Conservation (phyloP, 2,113 vertebrate species). For the Hippocampus barbouri region DNA sequence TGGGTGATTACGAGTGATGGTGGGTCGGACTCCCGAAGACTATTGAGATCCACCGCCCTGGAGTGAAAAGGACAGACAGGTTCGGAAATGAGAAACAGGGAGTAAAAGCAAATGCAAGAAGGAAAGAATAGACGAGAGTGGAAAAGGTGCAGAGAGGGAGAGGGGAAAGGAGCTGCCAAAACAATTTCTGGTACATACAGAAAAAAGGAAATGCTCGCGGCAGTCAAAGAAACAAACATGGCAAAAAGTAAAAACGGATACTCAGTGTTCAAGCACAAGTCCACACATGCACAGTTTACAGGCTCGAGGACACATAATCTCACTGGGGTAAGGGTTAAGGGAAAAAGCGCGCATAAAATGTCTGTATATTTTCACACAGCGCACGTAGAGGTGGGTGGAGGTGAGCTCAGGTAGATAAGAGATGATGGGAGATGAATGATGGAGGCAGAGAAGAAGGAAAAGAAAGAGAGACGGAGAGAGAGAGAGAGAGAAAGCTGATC, state of each 20-base stretch:
- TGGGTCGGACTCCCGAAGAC: not conserved
- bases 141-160: constrained; percentile 4
- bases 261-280: not conserved
- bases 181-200: constrained; percentile 31
- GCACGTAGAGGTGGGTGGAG: constrained; percentile 6
- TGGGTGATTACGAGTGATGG: not conserved
- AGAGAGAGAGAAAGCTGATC: constrained; percentile 2
- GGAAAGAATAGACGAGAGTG: not conserved
- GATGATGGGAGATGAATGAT: constrained; percentile 29
- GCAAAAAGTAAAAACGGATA: constrained; percentile 20
- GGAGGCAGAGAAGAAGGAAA: constrained; percentile 1
- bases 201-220: constrained; percentile 20
- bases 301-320: not conserved
- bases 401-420: constrained; percentile 33
- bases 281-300: not conserved
- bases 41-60: not conserved
- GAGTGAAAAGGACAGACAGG: constrained; percentile 5
- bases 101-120: not conserved
- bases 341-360: constrained; percentile 1
- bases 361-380: not conserved
- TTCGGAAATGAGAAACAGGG: constrained; percentile 6
- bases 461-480: constrained; percentile 6
- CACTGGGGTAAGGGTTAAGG: not conserved
- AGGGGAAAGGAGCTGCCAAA: constrained; percentile 35
- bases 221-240: constrained; percentile 33